Base-by-base conservation (phyloP, 2,888 invertebrate genomes). In the Ametastegia equiseti region DNA sequence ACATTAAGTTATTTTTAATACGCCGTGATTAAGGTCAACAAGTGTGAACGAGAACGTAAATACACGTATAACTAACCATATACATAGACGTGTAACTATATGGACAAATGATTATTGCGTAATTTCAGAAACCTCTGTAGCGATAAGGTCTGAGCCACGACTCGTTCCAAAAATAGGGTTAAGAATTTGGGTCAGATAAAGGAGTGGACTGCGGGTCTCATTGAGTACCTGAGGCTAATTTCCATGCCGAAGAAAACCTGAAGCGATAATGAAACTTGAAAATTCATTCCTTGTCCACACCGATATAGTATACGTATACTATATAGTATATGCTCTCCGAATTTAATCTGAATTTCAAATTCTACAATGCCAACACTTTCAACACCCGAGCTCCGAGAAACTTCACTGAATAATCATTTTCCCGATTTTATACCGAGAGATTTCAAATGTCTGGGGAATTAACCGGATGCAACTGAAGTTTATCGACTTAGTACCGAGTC, bases 341-440 rank as follows among this genome's bases (percentile, higher is more conserved):
- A 19, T 67, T 67, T 11, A 15, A 67, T 39, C 9, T 39, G 19
- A 63, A 63, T 63, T 63, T 63, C 15, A 63, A 63, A 63, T 63
- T 63, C n/a, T 33, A 63, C 63, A 33, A 63, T 54, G 30, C 33
- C 65, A 33, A 36, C 9, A 36, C 13, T 65, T 65, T 65, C n/a
- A 65, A 65, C 65, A 39, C 39, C n/a, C 36, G 15, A 60, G 36
- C 65, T 36, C 9, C 65, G 39, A 39, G 3, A 9, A 65, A 9
- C 19, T 65, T 36, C 11, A 19, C 19, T 65, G 65, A 65, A 65
- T 65, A 36, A 65, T 39, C 11, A 65, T 65, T n/a, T n/a, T 36
- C 39, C 6, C 7, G 19, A 9, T 15, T 65, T 36, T 36, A 9
- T 39, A 9, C 65, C 60, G 9, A 15, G 60, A 30, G 60, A 60